Conservation (phyloP, 2,888 invertebrate genomes). For the Lampropteryx suffumata region DNA sequence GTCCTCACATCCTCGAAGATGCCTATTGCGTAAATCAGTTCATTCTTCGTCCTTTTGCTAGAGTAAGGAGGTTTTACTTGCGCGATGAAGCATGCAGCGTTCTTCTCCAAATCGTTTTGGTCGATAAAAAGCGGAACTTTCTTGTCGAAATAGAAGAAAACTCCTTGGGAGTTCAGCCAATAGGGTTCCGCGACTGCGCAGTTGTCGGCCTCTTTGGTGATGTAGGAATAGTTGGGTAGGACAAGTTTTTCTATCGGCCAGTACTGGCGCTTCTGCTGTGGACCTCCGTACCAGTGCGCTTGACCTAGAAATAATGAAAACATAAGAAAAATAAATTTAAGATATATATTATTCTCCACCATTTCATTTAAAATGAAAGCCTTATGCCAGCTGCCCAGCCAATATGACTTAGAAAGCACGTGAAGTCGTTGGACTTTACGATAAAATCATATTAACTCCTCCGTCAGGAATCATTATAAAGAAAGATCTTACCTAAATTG, state of each 20-base stretch:
- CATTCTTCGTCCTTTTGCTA: conserved; percentile 58
- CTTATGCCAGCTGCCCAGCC: too few species aligned
- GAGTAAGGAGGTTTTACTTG: conserved; percentile 75
- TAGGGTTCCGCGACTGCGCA: conserved; percentile 84
- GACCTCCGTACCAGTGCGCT: conserved; percentile 86
- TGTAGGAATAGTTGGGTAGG: conserved; percentile 78
- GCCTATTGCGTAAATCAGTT: conserved; percentile 84
- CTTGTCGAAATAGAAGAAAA: conserved; percentile 84
- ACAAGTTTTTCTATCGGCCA: conserved; percentile 84
- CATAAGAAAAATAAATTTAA: too few species aligned
- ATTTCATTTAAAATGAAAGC: too few species aligned
- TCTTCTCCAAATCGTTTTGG: conserved; percentile 77
- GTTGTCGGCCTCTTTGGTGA: conserved; percentile 82
- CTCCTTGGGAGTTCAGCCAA: conserved; percentile 86
- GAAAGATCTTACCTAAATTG: conserved; percentile 60
- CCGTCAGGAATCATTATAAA: background rate
- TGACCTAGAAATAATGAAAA: conserved; percentile 41
- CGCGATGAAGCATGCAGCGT: conserved; percentile 78
- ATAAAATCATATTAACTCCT: too few species aligned
- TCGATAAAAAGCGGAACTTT: conserved; percentile 86
- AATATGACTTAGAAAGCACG: too few species aligned
- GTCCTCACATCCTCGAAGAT: conserved; percentile 80
- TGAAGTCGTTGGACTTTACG: too few species aligned
- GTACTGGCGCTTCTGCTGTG: conserved; percentile 82
- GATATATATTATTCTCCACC: too few species aligned